phyloP scores from a whole-genome alignment of 2,888 invertebrate genomes.

The Thecophora atra region DNA sequence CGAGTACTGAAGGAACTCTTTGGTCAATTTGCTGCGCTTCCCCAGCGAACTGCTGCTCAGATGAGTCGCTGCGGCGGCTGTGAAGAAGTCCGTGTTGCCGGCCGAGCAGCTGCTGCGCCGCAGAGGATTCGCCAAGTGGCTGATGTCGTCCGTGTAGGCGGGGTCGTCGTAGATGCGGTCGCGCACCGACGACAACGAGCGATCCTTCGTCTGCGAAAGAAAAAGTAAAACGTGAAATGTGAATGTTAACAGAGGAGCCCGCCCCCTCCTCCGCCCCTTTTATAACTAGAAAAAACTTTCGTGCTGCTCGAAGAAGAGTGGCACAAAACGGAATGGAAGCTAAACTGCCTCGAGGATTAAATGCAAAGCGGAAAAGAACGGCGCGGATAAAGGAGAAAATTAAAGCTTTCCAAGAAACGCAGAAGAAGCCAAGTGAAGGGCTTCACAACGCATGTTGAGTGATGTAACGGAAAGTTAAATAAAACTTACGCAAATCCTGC shows the following conservation, averaged over 20 bases:
- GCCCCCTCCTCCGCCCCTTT: not conserved
- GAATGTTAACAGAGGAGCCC: no score
- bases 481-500: no score
- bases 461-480: no score
- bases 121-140: conserved; percentile 64
- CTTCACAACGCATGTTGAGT: no score
- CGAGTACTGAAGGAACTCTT: conserved; percentile 54
- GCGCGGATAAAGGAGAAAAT: no score
- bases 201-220: conserved; percentile 59
- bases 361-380: no score
- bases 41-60: conserved; percentile 52
- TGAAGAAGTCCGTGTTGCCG: conserved; percentile 42
- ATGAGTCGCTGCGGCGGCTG: conserved; percentile 26
- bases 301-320: not conserved
- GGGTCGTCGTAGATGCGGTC: conserved; percentile 66
- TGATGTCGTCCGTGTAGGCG: conserved; percentile 66
- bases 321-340: not conserved
- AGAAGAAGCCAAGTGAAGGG: no score
- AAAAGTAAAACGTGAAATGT: not conserved
- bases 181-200: conserved; percentile 61
- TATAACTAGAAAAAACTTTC: no score
- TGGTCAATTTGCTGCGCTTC: conserved; percentile 57
- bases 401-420: no score
- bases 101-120: conserved; percentile 55
- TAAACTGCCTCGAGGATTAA: not conserved